These are phyloP conservation scores for Hermetia illucens DNA, from an alignment of 1,140 invertebrate genomes.

Conservation along the genomic window DNA sequence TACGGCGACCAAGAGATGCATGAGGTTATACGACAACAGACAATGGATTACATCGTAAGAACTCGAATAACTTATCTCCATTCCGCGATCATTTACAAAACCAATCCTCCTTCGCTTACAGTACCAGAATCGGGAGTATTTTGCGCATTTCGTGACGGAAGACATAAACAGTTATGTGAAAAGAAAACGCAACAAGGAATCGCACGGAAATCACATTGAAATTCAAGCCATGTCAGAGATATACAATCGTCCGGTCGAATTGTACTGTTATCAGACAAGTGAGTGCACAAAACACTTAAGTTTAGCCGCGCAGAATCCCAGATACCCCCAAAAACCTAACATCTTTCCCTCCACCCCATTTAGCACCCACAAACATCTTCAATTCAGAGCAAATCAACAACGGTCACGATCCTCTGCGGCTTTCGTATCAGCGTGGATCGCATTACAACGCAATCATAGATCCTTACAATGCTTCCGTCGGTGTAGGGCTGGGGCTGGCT, in stretches of 20 bases:
- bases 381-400: slow-evolving; percentile 54
- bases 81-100: neutral
- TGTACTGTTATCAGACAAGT: slow-evolving; percentile 80
- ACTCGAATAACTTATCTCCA: neutral
- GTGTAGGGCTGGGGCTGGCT: slow-evolving; percentile 76
- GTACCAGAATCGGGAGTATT: slow-evolving; percentile 73
- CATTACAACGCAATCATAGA: slow-evolving; percentile 89
- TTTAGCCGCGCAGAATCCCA: too few species aligned
- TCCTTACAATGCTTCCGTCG: slow-evolving; percentile 73
- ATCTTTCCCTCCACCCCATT: slow-evolving; percentile 4
- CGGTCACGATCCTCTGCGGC: slow-evolving; percentile 68
- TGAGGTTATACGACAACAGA: slow-evolving; percentile 64
- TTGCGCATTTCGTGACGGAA: slow-evolving; percentile 87
- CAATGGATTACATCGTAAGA: slow-evolving; percentile 87
- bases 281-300: slow-evolving; percentile 12
- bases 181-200: slow-evolving; percentile 60
- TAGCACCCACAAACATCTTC: slow-evolving; percentile 86
- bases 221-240: slow-evolving; percentile 90
- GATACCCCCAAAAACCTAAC: neutral
- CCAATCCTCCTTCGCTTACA: slow-evolving; percentile 6
- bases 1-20: slow-evolving; percentile 93
- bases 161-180: slow-evolving; percentile 78
- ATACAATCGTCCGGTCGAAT: slow-evolving; percentile 84
- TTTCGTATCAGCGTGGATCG: slow-evolving; percentile 79
- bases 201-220: slow-evolving; percentile 89